Evolutionary conservation across 2,113 vertebrate species (phyloP), one percentile per base, ranked within the genome.

Genomic region (Gila orcuttii): DNA sequence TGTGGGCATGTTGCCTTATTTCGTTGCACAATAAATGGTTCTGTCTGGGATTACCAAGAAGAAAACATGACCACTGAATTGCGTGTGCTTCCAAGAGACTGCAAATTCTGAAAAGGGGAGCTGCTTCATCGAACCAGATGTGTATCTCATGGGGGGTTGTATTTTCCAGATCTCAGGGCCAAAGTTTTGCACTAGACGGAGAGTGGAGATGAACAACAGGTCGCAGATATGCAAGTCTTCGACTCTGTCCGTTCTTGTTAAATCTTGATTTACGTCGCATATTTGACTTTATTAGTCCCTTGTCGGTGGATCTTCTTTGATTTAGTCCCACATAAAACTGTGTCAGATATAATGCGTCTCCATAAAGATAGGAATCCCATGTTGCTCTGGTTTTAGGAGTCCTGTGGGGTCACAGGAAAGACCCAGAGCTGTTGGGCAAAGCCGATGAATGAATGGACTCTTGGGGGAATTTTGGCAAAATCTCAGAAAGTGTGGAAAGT

Each of bases 401-500:
- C 68, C 82, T 55, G 47, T 17, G 47, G 50, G 76, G 57, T 62
- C 45, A 31, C 23, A 74, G 82, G 69, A 87, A 66, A 83, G 42
- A 31, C 76, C 73, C 36, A 57, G 52, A 79, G 62, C 60, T 71
- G 50, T 79, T 76, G 81, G 76, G 88, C 90, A 89, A 88, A 82
- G 74, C 87, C n/a, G 55, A 89, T 82, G 83, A 85, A 64, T 78
- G 25, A 42, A 82, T 47, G 7, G 52, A 86, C 85, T 88, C 76
- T 59, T 21, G 74, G 68, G 79, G 79, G 88, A 45, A 47, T 60
- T 78, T 36, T 88, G 87, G 80, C 81, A 73, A 21, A 78, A 87
- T 85, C 50, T 88, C 79, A 85, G 85, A 91, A 85, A 82, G 28
- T 77, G 68, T 92, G 93, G 92, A 91, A 92, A 82, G 78, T 0